phyloP scores from a whole-genome alignment of 2,888 invertebrate species.

The Sclerodermus sp. region DNA sequence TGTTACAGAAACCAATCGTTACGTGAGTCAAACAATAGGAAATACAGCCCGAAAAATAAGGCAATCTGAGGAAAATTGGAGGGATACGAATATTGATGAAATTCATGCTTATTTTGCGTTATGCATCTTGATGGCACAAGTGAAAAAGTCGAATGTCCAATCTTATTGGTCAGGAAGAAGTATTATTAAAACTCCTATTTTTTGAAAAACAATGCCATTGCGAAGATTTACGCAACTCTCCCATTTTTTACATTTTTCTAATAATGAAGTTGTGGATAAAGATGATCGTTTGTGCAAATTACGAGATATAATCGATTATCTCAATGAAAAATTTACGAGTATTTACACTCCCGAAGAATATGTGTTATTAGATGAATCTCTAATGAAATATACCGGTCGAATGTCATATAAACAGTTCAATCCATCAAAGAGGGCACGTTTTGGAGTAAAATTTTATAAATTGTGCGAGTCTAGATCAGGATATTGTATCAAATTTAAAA shows the following conservation, averaged over 20 bases:
- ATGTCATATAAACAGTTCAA: conserved; percentile 33
- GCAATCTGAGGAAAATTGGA: no score
- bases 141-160: conserved; percentile 26
- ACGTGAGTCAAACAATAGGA: conserved; percentile 15
- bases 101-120: conserved; percentile 26
- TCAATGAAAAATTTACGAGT: conserved; percentile 22
- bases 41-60: no score
- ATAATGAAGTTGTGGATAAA: conserved; percentile 14
- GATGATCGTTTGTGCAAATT: conserved; percentile 11
- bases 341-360: conserved; percentile 23
- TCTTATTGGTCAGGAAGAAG: conserved; percentile 24
- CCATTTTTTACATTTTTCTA: conserved; percentile 20
- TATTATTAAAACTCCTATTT: conserved; percentile 28
- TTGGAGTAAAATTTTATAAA: conserved; percentile 35
- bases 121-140: conserved; percentile 26
- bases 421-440: no score
- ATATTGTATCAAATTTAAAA: conserved; percentile 22
- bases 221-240: conserved; percentile 17
- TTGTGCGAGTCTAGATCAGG: conserved; percentile 29
- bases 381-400: conserved; percentile 32
- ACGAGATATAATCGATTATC: conserved; percentile 15
- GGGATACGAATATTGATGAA: conserved; percentile 19
- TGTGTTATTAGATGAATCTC: conserved; percentile 28
- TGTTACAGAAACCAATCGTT: no score
- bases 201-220: conserved; percentile 16